These are phyloP conservation scores for Brevipalpus yothersi DNA, from an alignment of 1,140 invertebrate genomes.

Conservation along the genomic window DNA sequence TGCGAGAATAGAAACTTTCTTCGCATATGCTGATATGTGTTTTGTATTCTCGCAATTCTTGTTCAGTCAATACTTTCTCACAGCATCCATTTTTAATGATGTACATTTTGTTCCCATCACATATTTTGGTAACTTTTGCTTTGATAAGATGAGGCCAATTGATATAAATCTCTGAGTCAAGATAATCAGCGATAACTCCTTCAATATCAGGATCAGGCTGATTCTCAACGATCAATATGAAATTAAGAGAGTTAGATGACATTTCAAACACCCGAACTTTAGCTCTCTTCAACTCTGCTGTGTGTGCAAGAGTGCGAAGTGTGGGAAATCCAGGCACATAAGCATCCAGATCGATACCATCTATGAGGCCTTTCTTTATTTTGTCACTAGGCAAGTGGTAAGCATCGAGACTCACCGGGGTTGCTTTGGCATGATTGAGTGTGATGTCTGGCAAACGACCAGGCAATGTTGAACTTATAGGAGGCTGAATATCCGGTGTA, in stretches of 20 bases:
- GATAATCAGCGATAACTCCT: neutral
- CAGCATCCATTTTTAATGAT: neutral
- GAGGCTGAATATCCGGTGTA: slow-evolving; percentile 28
- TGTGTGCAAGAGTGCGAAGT: slow-evolving; percentile 51
- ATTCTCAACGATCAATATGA: slow-evolving; percentile 38
- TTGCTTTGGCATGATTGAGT: slow-evolving; percentile 27
- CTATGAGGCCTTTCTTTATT: slow-evolving; percentile 44
- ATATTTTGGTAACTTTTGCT: slow-evolving; percentile 20
- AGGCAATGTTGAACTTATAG: slow-evolving; percentile 24
- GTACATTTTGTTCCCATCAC: slow-evolving; percentile 6
- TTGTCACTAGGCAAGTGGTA: slow-evolving; percentile 24
- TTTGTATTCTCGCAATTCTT: slow-evolving; percentile 2
- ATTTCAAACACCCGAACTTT: slow-evolving; percentile 66
- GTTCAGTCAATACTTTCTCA: neutral
- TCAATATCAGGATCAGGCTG: neutral
- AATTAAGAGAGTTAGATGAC: slow-evolving; percentile 45
- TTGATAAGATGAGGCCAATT: slow-evolving; percentile 66
- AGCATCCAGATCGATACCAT: slow-evolving; percentile 36
- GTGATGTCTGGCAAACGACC: slow-evolving; percentile 36
- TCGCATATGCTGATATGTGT: slow-evolving; percentile 1
- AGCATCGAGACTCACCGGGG: slow-evolving; percentile 11
- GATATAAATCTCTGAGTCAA: slow-evolving; percentile 34
- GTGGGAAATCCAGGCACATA: slow-evolving; percentile 76
- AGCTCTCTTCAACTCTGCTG: slow-evolving; percentile 33
- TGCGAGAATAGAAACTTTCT: slow-evolving; percentile 19